A percentile compares a stretch with the other conserved stretches of the same genome.
phyloP scores from a whole-genome alignment of 1,140 invertebrate genomes.

The Drosophila melanogaster region Release_6_plus_ISO1_MT NT_037436.4:8016001-8016500 shows the following conservation, averaged over 20 bases:
- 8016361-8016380: too few species aligned
- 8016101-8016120: constrained; percentile 27
- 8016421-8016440: background rate
- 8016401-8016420: too few species aligned
- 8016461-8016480: background rate
- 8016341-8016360: too few species aligned
- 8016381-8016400: too few species aligned
- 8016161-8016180: constrained; percentile 37
- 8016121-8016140: constrained; percentile 35
- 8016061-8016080: constrained; percentile 49
- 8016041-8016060: constrained; percentile 27
- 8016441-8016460: background rate
- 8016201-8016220: background rate
- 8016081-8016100: constrained; percentile 22
- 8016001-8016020: constrained; percentile 37
- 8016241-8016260: constrained; percentile 49
- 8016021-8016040: constrained; percentile 47
- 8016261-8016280: constrained; percentile 45
- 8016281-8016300: constrained; percentile 58
- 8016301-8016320: constrained; percentile 14
- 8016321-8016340: background rate
- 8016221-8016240: constrained; percentile 17
- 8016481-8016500: too few species aligned
- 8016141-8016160: constrained; percentile 33
- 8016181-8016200: background rate